A percentile compares a stretch with the other conserved stretches of the same genome.
phyloP scores from a whole-genome alignment of 2,888 invertebrate species.

The Gymnoscelis rufifasciata region DNA sequence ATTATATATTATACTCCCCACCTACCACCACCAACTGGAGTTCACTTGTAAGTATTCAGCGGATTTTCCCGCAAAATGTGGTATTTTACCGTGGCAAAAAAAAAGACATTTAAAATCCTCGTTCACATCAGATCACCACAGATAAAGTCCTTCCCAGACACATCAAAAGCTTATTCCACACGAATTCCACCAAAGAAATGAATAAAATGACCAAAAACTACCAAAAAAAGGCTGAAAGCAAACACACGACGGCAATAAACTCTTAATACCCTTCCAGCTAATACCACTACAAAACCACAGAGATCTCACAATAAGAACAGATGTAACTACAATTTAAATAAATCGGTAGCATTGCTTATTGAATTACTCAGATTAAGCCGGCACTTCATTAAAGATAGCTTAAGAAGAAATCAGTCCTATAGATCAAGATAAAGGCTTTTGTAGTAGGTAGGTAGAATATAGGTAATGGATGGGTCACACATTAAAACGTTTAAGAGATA shows the following conservation, averaged over 20 bases:
- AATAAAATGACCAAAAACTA: neutral
- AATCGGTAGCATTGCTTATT: conserved; percentile 18
- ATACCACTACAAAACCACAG: conserved; percentile 9
- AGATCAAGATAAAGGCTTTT: conserved; percentile 14
- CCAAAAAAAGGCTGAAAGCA: conserved; percentile 16
- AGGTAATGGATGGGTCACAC: conserved; percentile 28
- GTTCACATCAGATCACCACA: neutral
- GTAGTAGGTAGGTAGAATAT: too few species aligned
- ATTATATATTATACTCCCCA: too few species aligned
- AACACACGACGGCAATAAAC: conserved; percentile 15
- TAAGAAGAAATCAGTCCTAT: conserved; percentile 21
- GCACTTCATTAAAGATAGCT: conserved; percentile 32
- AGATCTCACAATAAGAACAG: conserved; percentile 25
- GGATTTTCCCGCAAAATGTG: too few species aligned
- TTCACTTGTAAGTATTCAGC: too few species aligned
- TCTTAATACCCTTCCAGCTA: conserved; percentile 9
- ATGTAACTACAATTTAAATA: conserved; percentile 4
- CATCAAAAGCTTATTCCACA: too few species aligned
- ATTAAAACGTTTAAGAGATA: conserved; percentile 61
- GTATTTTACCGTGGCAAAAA: too few species aligned
- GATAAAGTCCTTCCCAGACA: too few species aligned
- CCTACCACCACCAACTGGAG: too few species aligned
- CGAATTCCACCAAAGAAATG: neutral
- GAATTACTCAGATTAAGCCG: conserved; percentile 23
- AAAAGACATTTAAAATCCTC: too few species aligned